A percentile compares a stretch with the other conserved stretches of the same genome.
phyloP scores from a whole-genome alignment of 2,113 vertebrate species.

The Sander vitreus region DNA sequence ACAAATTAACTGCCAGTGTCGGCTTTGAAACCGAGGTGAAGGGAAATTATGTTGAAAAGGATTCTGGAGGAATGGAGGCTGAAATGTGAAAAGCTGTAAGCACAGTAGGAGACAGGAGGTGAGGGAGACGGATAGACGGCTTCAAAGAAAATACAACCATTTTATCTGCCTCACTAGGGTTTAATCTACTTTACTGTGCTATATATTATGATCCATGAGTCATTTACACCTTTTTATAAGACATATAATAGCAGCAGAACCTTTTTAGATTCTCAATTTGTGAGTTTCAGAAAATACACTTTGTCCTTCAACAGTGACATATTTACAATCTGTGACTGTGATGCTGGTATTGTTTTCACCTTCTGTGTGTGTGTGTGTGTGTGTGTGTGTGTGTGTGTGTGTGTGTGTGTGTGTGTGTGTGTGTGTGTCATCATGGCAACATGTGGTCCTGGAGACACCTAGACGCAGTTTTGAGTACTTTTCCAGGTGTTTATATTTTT shows the following conservation, averaged over 20 bases:
- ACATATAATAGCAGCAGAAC: constrained; percentile 4
- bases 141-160: constrained; percentile 13
- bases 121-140: not conserved
- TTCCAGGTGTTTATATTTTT: too few relatives aligned
- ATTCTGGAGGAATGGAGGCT: constrained; percentile 39
- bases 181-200: constrained; percentile 23
- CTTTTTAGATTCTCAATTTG: constrained; percentile 20
- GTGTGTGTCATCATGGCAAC: too few relatives aligned
- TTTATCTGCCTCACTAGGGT: not conserved
- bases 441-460: too few relatives aligned
- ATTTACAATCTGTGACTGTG: too few relatives aligned
- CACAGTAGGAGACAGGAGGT: not conserved
- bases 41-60: constrained; percentile 40
- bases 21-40: constrained; percentile 56
- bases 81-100: constrained; percentile 34
- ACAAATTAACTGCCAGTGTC: constrained; percentile 70
- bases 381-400: too few relatives aligned
- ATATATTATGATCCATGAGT: constrained; percentile 16
- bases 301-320: not conserved
- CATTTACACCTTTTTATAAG: constrained; percentile 11
- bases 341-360: too few relatives aligned
- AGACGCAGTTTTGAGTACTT: too few relatives aligned
- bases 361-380: too few relatives aligned
- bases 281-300: not conserved
- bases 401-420: too few relatives aligned